A percentile compares a stretch with the other conserved stretches of the same genome.
phyloP scores from a whole-genome alignment of 2,888 invertebrate genomes.

The Conus canariensis region DNA sequence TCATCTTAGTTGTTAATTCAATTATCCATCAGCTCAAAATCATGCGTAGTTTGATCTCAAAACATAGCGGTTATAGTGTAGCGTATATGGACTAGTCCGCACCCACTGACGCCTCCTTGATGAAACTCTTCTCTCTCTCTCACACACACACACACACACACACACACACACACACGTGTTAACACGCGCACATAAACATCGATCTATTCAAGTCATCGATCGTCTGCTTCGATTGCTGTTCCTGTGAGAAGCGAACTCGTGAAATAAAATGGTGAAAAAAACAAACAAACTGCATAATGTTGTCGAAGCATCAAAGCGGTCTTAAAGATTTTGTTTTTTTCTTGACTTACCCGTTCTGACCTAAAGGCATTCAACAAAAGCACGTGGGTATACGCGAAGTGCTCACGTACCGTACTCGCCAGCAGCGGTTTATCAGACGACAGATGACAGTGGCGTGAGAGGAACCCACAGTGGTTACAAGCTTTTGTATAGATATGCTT shows the following conservation, averaged over 20 bases:
- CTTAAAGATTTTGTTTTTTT: background rate
- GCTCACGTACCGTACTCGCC: background rate
- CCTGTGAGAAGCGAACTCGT: background rate
- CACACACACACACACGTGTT: background rate
- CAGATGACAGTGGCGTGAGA: slow-evolving; percentile 26
- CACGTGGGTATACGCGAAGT: background rate
- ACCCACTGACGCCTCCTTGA: no score
- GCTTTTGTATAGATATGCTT: background rate
- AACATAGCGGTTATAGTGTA: background rate
- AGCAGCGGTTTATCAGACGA: slow-evolving; percentile 4
- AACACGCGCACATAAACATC: background rate
- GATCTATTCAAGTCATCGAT: background rate
- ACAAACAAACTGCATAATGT: background rate
- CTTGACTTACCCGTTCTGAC: background rate
- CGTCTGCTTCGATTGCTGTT: background rate
- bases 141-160: slow-evolving; percentile 11
- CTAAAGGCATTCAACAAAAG: background rate
- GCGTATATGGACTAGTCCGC: background rate
- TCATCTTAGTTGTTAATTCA: no score
- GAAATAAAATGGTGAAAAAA: background rate
- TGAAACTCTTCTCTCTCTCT: background rate
- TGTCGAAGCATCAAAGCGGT: background rate
- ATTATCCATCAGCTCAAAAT: no score
- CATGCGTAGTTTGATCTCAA: background rate
- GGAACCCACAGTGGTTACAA: background rate